phyloP scores from a whole-genome alignment of 2,888 invertebrate genomes.

The Thecophora atra region DNA sequence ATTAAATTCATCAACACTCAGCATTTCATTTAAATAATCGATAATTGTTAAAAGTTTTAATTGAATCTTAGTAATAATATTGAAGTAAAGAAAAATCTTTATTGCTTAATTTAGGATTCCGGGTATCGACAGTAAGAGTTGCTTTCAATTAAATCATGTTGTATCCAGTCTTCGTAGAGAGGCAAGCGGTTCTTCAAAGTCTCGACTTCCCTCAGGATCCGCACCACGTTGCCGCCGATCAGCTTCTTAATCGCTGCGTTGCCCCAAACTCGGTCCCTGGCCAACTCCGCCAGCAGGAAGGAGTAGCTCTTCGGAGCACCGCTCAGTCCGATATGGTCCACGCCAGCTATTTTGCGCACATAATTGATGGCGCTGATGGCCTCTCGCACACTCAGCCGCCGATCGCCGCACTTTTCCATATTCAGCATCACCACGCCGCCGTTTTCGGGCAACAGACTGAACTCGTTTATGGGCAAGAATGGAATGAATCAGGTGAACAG shows the following conservation, averaged over 20 bases:
- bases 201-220: conserved; percentile 69
- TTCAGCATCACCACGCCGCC: conserved; percentile 74
- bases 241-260: conserved; percentile 71
- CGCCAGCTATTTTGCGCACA: conserved; percentile 72
- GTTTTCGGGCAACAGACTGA: conserved; percentile 66
- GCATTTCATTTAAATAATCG: background rate
- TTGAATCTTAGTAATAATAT: conserved; percentile 3
- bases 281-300: conserved; percentile 71
- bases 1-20: too few species aligned
- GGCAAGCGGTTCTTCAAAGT: conserved; percentile 65
- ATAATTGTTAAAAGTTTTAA: background rate
- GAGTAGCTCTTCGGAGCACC: conserved; percentile 69
- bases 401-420: conserved; percentile 68
- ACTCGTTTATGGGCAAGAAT: conserved; percentile 11
- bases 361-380: conserved; percentile 73
- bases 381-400: conserved; percentile 62
- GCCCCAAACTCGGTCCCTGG: conserved; percentile 71
- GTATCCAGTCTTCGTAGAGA: conserved; percentile 69
- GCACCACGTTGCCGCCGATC: conserved; percentile 70
- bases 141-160: conserved; percentile 68
- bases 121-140: conserved; percentile 70
- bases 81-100: background rate
- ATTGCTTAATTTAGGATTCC: conserved; percentile 57
- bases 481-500: background rate
- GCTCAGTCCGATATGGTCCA: conserved; percentile 74